Evolutionary conservation across 2,888 invertebrate species (phyloP).

Genomic region (Lochmaea capreae): DNA sequence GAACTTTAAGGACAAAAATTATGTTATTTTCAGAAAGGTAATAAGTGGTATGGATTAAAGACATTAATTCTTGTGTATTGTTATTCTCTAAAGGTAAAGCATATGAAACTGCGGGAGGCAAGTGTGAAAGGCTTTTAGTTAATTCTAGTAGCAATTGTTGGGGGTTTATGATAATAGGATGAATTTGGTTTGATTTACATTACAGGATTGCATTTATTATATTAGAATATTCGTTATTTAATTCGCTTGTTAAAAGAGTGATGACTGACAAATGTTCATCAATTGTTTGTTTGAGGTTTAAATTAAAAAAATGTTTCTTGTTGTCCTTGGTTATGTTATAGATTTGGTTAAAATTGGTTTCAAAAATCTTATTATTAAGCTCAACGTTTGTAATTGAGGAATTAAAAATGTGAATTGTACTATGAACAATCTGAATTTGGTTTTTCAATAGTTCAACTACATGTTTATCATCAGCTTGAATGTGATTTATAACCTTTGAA

Average conservation of each 20-base stretch:
- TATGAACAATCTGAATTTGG: conserved; percentile 41
- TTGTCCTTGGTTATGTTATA: conserved; percentile 7
- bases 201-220: conserved; percentile 36
- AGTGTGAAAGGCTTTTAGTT: conserved; percentile 31
- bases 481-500: conserved; percentile 36
- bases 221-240: conserved; percentile 35
- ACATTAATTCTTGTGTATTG: conserved; percentile 29
- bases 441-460: conserved; percentile 33
- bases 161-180: conserved; percentile 43
- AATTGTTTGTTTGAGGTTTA: conserved; percentile 39
- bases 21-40: conserved; percentile 33
- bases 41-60: conserved; percentile 24
- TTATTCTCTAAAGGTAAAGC: conserved; percentile 31
- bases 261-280: conserved; percentile 43
- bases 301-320: conserved; percentile 26
- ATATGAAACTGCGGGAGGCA: conserved; percentile 34
- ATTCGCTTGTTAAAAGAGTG: conserved; percentile 35
- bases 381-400: conserved; percentile 39
- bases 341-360: conserved; percentile 37
- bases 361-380: conserved; percentile 30
- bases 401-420: conserved; percentile 42
- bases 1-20: conserved; percentile 35
- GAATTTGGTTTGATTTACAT: conserved; percentile 38
- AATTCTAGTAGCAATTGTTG: conserved; percentile 39
- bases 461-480: conserved; percentile 34